phyloP scores from a whole-genome alignment of 2,113 vertebrate genomes.

The Perca flavescens region DNA sequence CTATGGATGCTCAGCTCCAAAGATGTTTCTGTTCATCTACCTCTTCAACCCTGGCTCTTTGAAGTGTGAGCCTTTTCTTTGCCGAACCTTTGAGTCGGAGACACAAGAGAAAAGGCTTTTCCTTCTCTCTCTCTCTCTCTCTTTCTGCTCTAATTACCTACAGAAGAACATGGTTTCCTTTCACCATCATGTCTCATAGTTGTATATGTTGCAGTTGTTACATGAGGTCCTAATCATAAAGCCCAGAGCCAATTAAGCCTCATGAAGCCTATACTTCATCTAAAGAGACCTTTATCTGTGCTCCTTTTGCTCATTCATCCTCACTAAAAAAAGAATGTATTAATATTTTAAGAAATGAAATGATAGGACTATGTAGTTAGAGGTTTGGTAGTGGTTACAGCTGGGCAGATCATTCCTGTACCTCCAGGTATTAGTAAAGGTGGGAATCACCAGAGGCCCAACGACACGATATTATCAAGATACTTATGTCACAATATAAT shows the following conservation, averaged over 20 bases:
- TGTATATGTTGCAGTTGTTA: constrained; percentile 14
- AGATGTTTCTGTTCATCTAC: constrained; percentile 26
- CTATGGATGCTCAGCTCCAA: constrained; percentile 19
- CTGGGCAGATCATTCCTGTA: not conserved
- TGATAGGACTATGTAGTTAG: not conserved
- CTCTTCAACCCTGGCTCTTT: constrained; percentile 35
- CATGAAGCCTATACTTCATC: constrained; percentile 2
- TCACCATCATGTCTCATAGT: not conserved
- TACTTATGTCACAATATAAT: too few relatives aligned
- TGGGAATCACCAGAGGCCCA: too few relatives aligned
- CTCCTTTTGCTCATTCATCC: not conserved
- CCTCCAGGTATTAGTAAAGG: not conserved
- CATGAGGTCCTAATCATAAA: constrained; percentile 13
- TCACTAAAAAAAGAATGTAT: constrained; percentile 58
- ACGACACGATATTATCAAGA: too few relatives aligned
- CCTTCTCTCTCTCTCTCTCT: not conserved
- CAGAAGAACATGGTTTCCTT: constrained; percentile 7
- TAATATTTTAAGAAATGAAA: constrained; percentile 48
- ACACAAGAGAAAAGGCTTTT: not conserved
- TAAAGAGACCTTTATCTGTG: not conserved
- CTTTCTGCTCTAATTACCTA: constrained; percentile 32
- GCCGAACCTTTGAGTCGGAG: constrained; percentile 26
- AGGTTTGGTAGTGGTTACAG: not conserved
- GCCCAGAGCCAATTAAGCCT: constrained; percentile 1
- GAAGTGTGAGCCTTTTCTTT: constrained; percentile 44